Evolutionary conservation across 2,113 vertebrate species (phyloP), one percentile per base, ranked within the genome.

Genomic region (Lasiurus cinereus): DNA sequence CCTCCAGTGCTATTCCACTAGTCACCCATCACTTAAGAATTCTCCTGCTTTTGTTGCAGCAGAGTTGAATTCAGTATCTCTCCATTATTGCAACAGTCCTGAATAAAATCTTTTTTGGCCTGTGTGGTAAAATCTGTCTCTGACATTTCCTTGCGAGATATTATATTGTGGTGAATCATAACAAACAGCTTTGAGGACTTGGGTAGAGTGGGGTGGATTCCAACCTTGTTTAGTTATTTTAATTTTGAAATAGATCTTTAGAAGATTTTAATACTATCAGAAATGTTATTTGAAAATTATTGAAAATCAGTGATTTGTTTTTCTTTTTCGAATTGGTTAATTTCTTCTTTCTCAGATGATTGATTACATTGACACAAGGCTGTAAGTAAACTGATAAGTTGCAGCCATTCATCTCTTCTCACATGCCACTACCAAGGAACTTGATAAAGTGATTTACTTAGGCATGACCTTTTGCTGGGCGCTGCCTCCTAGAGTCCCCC

Each of bases 241-340:
- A 72, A 80, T 89, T 88, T 73, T 83, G 33, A 95, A 95, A 62
- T 48, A 59, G 14, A 29, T 36, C 7, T 66, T 52, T 91, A 85
- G 12, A 74, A 46, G 19, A 52, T 67, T 84, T 88, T 56, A 48
- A 59, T 62, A 64, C 14, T 84, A 66, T 73, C 21, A 52, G 27
- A 94, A 91, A 77, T 33, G 46, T 46, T 46, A 33, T 77, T 39
- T 78, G 36, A 90, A 92, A 95, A 84, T 74, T 13, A 39, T 66
- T 85, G 76, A 73, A 79, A 84, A 46, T 76, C 13, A 14, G 3
- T 78, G 36, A 3, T 11, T 88, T 90, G 1, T 52, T 73, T 93
- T 85, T 4, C 10, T 62, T 82, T 92, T 69, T 59, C 21, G 11
- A 69, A 67, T 52, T 5, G 39, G 15, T 73, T 94, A 43, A 56